Evolutionary conservation across 1,140 invertebrate species (phyloP), one percentile per base, ranked within the genome.

Genomic region (Aphidius gifuensis): DNA sequence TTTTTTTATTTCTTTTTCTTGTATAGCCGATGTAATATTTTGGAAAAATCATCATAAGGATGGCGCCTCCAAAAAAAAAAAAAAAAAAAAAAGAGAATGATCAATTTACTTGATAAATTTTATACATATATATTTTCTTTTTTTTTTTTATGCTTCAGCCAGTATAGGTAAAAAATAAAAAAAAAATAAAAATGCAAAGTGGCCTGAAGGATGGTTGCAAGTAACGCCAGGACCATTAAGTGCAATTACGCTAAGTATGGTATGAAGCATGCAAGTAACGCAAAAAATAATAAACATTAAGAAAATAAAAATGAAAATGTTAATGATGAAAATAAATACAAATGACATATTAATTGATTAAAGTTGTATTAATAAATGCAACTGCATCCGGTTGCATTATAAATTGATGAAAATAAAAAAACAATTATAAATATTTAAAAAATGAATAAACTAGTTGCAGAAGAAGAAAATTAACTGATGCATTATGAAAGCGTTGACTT

Each of bases 1-100:
- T 51, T 64, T 51, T 42, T 58, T 68, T 66, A 54, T 65, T 47
- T 61, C 60, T 62, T 67, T 67, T 65, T 56, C 53, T 38, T 16
- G 16, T 16, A 16, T 16, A 16, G 16, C 16, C 16, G 23, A 32
- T 32, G 23, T 4, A 32, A 32, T 32, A 32, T 32, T 32, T 32
- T 32, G 23, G 23, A 32, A 32, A 32, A 32, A 32, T 32, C 23
- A 32, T 32, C 23, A 32, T 3, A 4, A 32, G 38, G 3, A 23
- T 2, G 38, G n/a, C 43, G 16, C 48, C 16, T 50, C 46, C 32
- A 58, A 50, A 40, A n/a, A 11, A 48, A 32, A 23, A 32, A 21
- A 42, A 23, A 32, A 32, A 32, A 32, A 32, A 32, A 32, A 32
- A 55, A 55, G 39, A 40, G 11, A 55, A 55, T 55, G 53, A 55